A percentile compares a stretch with the other conserved stretches of the same genome.
Evolutionary conservation across 2,797 vertebrate species (phyloP).

Genomic region (Oceanodroma leucorhoa): DNA sequence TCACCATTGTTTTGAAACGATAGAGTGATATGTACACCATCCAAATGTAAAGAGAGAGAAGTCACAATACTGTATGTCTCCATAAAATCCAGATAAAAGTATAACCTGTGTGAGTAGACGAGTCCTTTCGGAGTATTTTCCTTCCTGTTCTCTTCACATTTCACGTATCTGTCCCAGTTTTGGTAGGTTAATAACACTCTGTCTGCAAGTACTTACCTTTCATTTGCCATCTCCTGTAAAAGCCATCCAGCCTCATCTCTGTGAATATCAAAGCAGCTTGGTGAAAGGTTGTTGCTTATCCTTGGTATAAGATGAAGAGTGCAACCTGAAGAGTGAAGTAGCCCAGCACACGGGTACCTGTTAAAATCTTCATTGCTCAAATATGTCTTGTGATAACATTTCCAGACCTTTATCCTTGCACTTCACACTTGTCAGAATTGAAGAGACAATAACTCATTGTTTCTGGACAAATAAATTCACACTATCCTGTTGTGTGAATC

Average conservation of each 20-base stretch:
- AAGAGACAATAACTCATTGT: neutral
- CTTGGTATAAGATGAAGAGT: neutral
- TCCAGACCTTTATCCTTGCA: neutral
- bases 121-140: neutral
- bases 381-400: neutral
- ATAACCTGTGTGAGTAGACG: neutral
- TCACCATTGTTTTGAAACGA: conserved; percentile 29
- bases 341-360: neutral
- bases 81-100: neutral
- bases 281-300: neutral
- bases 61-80: neutral
- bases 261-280: neutral
- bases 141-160: neutral
- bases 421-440: neutral
- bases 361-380: neutral
- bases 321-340: neutral
- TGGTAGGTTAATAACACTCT: neutral
- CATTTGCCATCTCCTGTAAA: neutral
- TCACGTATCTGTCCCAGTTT: neutral
- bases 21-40: neutral
- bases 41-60: neutral
- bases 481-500: neutral
- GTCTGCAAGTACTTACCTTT: neutral
- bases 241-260: neutral
- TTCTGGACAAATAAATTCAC: neutral